Evolutionary conservation across 1,140 invertebrate species (phyloP), one percentile per base, ranked within the genome.

Genomic region (Propsilocerus akamusi): DNA sequence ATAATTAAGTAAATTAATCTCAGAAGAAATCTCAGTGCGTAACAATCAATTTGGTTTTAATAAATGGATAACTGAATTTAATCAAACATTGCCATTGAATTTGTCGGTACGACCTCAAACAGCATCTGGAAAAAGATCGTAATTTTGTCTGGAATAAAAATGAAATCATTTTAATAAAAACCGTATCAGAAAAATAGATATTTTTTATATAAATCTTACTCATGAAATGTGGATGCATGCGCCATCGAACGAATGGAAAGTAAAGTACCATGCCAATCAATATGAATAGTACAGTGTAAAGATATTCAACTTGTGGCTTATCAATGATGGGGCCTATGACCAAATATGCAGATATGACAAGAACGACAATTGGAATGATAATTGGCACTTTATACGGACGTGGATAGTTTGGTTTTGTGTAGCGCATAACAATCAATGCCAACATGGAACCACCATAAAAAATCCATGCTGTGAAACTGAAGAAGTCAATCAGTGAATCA

Each of bases 401-500:
- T 25, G 83, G 84, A 67, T 84, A 81, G 66, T 92, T 82, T 49
- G 86, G 87, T 68, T 84, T 83, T 49, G 85, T 92, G 58, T 75
- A 79, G 59, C 90, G 70, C 80, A 95, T 86, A 11, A 92, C 82
- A 55, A 96, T 76, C 10, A 96, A 67, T 4, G 88, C 83, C 28
- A 89, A 58, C 83, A 93, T 92, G 4, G 87, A 77, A 52, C 86
- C 81, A 22, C 88, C 90, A 64, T 94, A 95, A 70, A 94, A 94
- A 59, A 94, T 87, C 91, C 90, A 95, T 2, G 88, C 86, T 30
- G 87, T 88, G 65, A 95, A 94, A 59, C 87, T 91, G 72, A 96
- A 94, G 73, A 95, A 92, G 62, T 94, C 88, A 58, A 96, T 94
- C 52, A 96, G 68, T 11, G 82, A 86, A 59, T 85, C 82, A 50